A percentile compares a stretch with the other conserved stretches of the same genome.
Evolutionary conservation across 64 coral and sea anemone genomes (phyloP).

Genomic region (Platygyra sinensis): DNA sequence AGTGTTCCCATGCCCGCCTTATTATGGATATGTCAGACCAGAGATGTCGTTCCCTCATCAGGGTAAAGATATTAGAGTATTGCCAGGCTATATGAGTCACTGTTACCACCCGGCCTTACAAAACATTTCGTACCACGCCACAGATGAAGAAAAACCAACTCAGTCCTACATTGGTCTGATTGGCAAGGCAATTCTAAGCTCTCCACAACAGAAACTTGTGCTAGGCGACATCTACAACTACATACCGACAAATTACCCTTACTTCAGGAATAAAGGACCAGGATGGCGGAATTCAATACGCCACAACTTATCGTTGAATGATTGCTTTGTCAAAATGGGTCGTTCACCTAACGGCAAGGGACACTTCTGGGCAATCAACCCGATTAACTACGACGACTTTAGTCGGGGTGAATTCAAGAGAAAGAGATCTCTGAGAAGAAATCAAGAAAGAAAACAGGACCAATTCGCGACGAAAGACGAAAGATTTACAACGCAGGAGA

Average conservation of each 20-base stretch:
- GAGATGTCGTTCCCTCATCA: background rate
- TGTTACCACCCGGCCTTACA: background rate
- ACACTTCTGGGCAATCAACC: constrained; percentile 77
- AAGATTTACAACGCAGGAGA: background rate
- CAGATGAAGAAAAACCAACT: constrained; percentile 64
- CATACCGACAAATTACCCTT: constrained; percentile 62
- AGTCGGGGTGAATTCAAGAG: constrained; percentile 57
- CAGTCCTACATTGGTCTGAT: constrained; percentile 77
- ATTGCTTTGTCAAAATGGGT: constrained; percentile 74
- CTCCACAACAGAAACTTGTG: constrained; percentile 66
- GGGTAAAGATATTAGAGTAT: background rate
- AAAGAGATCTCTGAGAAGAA: constrained; percentile 42
- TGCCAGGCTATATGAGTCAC: background rate
- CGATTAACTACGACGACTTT: constrained; percentile 63
- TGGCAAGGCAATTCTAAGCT: constrained; percentile 67
- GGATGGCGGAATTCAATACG: constrained; percentile 73
- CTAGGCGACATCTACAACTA: constrained; percentile 70
- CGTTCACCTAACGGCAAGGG: constrained; percentile 58
- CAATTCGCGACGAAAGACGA: background rate
- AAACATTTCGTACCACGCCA: constrained; percentile 10
- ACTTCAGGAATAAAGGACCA: constrained; percentile 64
- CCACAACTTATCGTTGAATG: constrained; percentile 66
- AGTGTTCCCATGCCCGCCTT: background rate
- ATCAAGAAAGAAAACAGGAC: background rate
- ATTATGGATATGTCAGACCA: constrained; percentile 18